Evolutionary conservation across 1,140 invertebrate genomes (phyloP), one percentile per base, ranked within the genome.

Genomic region (Melitaea cinxia): DNA sequence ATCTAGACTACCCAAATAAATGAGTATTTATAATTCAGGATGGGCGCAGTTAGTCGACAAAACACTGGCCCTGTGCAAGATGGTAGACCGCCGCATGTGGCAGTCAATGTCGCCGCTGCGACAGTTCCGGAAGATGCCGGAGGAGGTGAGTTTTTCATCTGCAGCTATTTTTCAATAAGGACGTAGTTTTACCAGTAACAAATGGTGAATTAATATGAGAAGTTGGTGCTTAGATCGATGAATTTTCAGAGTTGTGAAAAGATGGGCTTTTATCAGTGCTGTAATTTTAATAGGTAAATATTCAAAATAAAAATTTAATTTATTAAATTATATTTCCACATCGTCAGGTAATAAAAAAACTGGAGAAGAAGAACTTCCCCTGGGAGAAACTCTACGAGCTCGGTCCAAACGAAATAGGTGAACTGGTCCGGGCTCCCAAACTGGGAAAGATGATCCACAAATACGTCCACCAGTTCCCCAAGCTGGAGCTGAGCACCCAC

Each of bases 51-150:
- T 99, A 24, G 97, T 98, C 15, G 98, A 99, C 83, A 99, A 99
- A 90, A 96, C 98, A 9, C 88, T 99, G 0, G 95, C 97, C 1
- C 92, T 99, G 0, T 99, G 98, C 86, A 99, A 99, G 91, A 99
- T 99, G 99, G 97, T 99, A 53, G 98, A 99, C 85, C 94, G 97
- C 14, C 93, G 99, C 19, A 99, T 99, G 98, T 99, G 99, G 99
- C 98, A 99, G 87, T 99, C 98, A 0, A 99, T 99, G 98, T 99
- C 98, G 35, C 99, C 99, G 2, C 90, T 99, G 0, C 92, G 99
- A 17, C 99, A 99, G 86, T 99, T 99, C 85, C 94, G 96, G 35
- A 99, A 99, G 83, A 98, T 99, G 93, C 98, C 98, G 0, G 97
- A 99, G 75, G 98, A 99, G 92, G 97, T 89, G 58, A 71, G 39